Base-by-base conservation (phyloP, 2,888 invertebrate species). In the Eupelmus urozonus region DNA sequence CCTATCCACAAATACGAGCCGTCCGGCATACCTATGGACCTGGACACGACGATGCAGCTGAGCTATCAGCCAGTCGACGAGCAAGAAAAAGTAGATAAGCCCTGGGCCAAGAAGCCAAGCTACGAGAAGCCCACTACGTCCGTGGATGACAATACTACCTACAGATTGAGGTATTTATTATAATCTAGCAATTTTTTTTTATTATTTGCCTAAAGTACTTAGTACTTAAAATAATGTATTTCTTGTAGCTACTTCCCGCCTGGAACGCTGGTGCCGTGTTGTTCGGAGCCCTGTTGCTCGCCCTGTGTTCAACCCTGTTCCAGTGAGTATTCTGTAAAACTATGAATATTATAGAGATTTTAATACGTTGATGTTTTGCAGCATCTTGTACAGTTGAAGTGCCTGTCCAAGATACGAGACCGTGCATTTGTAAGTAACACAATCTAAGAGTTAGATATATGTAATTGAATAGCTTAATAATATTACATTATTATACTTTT, bases 121-220 rank as follows among this genome's bases (percentile, higher is more conserved):
- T 91, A 90, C 81, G 85, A 86, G 29, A 90, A 88, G 3, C 91
- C 91, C 0, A 85, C 86, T 16, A 84, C 88, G 20, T 82, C 90
- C 34, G 89, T 91, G 87, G 91, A 93, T 81, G 92, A 91, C 76
- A 92, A 93, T 40, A 94, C 94, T 0, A 88, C 93, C 0, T 93
- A 94, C 84, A 91, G 91, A 57, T 90, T 93, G 60, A 93, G 93
- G 82, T 94, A 92, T 2, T n/a, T 11, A 9, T 1, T 66, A 13
- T 16, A 45, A 13, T 45, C 13, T 16, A 13, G 34, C 9, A 34
- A 34, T 34, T 34, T 3, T 9, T 34, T 34, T 34, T 45, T 13
- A 13, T 13, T 45, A 13, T 45, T 45, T 2, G 13, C 13, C 13
- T 45, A 45, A 34, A 45, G 2, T 45, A 20, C 20, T n/a, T 34